Conservation (phyloP, 2,888 invertebrate genomes). For the Phymatocera aterrima region DNA sequence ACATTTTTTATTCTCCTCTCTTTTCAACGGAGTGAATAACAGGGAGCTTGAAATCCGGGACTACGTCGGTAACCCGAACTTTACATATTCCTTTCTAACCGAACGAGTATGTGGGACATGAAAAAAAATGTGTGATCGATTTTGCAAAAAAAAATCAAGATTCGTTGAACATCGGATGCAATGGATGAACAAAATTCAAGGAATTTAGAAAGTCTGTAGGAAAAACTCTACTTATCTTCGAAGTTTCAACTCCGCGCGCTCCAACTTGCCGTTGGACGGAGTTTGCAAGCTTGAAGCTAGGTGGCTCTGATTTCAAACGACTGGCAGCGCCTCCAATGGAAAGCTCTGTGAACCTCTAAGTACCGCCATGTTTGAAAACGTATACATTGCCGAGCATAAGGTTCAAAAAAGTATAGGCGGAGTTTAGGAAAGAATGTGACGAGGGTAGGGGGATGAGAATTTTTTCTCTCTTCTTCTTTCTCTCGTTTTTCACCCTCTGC, state of each 20-base stretch:
- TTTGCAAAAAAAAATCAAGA: background rate
- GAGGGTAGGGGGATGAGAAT: slow-evolving; percentile 32
- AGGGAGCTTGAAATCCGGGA: background rate
- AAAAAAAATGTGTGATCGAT: background rate
- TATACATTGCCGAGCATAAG: background rate
- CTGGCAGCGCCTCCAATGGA: slow-evolving; percentile 10
- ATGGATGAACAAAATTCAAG: too few species aligned
- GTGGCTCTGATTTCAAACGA: background rate
- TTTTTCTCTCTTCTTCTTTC: slow-evolving; percentile 46
- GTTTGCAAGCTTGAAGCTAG: background rate
- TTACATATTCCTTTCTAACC: background rate
- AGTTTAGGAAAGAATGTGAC: slow-evolving; percentile 8
- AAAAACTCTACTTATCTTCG: background rate
- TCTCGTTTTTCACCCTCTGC: slow-evolving; percentile 48
- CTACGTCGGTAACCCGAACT: slow-evolving; percentile 3
- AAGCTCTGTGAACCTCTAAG: background rate
- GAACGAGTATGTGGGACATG: background rate
- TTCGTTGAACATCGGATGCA: too few species aligned
- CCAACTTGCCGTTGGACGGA: slow-evolving; percentile 41
- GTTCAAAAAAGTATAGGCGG: too few species aligned
- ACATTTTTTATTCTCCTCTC: background rate
- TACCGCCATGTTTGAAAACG: slow-evolving; percentile 34
- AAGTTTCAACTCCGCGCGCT: background rate
- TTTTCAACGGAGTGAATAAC: background rate
- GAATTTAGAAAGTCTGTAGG: slow-evolving; percentile 48